Evolutionary conservation across 1,140 invertebrate species (phyloP).

Genomic region (Meloidogyne floridensis): DNA sequence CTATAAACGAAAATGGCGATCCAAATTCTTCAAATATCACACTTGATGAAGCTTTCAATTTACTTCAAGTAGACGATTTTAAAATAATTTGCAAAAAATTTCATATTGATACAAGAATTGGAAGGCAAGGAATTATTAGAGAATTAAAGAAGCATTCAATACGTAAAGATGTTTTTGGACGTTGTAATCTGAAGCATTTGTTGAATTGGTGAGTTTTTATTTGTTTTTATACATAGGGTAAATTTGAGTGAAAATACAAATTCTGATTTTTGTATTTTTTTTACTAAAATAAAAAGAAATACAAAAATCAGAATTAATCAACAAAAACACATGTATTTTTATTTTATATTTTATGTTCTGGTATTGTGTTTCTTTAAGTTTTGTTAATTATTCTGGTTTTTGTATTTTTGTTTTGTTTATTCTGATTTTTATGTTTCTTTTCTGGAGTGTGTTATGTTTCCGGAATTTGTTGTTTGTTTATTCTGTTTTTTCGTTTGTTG

Average conservation of each 20-base stretch:
- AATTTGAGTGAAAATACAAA: not conserved
- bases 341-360: no score
- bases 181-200: not conserved
- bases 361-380: no score
- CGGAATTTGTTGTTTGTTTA: no score
- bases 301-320: constrained; percentile 16
- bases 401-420: no score
- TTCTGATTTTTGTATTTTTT: not conserved
- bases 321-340: no score
- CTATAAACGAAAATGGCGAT: constrained; percentile 24
- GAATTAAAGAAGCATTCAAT: not conserved
- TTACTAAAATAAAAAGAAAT: no score
- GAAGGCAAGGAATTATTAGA: not conserved
- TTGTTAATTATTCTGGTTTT: no score
- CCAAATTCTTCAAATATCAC: not conserved
- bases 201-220: constrained; percentile 2
- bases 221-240: not conserved
- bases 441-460: no score
- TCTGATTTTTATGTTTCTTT: no score
- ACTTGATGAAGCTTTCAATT: constrained; percentile 31
- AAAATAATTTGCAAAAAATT: constrained; percentile 8
- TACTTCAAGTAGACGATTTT: constrained; percentile 17
- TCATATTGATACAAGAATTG: not conserved
- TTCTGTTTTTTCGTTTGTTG: no score
- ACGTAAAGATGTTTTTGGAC: not conserved